Conservation (phyloP, 2,888 invertebrate species). For the Campoletis raptor region DNA sequence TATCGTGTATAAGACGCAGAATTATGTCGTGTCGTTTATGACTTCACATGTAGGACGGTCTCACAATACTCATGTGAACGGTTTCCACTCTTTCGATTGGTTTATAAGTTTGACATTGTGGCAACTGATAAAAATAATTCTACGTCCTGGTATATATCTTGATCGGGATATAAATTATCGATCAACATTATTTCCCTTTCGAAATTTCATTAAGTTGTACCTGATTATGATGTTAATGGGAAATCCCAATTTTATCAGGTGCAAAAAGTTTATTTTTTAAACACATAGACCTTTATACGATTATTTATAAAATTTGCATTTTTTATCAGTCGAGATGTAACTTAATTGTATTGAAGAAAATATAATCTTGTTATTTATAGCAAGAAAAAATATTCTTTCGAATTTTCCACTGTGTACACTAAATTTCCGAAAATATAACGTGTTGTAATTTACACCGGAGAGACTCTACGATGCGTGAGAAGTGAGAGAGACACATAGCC, state of each 20-base stretch:
- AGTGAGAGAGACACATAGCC: background rate
- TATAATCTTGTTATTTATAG: background rate
- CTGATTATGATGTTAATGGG: no score
- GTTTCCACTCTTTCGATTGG: background rate
- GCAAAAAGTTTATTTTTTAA: background rate
- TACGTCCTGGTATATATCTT: slow-evolving; percentile 21
- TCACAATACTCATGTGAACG: background rate
- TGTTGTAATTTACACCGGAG: background rate
- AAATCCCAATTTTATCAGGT: background rate
- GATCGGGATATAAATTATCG: background rate
- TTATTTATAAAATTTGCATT: background rate
- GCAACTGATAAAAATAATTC: slow-evolving; percentile 6
- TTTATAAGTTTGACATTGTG: slow-evolving; percentile 20
- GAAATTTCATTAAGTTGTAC: background rate
- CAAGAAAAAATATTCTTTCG: background rate
- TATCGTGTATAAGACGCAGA: slow-evolving; percentile 38
- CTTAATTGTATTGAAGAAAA: background rate
- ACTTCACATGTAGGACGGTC: slow-evolving; percentile 23
- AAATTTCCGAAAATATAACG: background rate
- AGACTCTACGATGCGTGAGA: slow-evolving; percentile 7
- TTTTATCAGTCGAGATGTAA: background rate
- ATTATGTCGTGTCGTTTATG: slow-evolving; percentile 25
- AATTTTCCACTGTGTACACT: background rate
- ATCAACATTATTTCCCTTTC: slow-evolving; percentile 10
- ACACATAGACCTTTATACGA: background rate